Base-by-base conservation (phyloP, 2,888 invertebrate species). In the Crossocerus cetratus region DNA sequence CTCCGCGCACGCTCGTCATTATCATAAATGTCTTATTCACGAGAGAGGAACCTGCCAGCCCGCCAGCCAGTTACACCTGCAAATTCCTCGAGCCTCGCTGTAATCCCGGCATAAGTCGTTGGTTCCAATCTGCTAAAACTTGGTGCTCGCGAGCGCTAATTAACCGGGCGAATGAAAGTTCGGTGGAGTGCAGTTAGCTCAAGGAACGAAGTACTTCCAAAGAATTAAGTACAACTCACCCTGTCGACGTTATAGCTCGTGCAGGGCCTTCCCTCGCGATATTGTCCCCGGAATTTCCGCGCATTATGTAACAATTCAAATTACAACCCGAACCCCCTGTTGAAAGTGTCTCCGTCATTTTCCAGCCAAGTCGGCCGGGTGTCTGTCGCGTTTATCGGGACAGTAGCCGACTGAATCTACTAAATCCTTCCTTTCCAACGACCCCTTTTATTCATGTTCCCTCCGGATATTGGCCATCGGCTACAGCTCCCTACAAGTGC, bases 11-110 rank as follows among this genome's bases (percentile, higher is more conserved):
- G 44, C 18, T 60, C 57, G 54, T 53, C 76, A 79, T 80, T 79
- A 79, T 74, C 79, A 79, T 79, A 80, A 77, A 79, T 79, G 79
- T 77, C 76, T 77, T 79, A 76, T 79, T 80, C 80, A 74, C 56
- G 69, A 76, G 68, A 71, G 71, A 70, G 65, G 65, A 63, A 59
- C 45, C 61, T 49, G 13, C 43, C 5, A 13, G 55, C 60, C 64
- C n/a, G 45, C 55, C 53, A 43, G 62, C 54, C 59, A 43, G 64
- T 72, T 70, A 64, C 67, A 72, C 60, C 70, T 53, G 67, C 65
- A 55, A 73, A 70, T 65, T 66, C 62, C 43, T 56, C 21, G 53
- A 58, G 44, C 44, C 60, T 49, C 62, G 67, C 58, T 49, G 64
- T 67, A 72, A 76, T 77, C 65, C 66, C 13, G 14, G 23, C 45